phyloP scores from a whole-genome alignment of 1,140 invertebrate species.

The Caenorhabditis briggsae region DNA sequence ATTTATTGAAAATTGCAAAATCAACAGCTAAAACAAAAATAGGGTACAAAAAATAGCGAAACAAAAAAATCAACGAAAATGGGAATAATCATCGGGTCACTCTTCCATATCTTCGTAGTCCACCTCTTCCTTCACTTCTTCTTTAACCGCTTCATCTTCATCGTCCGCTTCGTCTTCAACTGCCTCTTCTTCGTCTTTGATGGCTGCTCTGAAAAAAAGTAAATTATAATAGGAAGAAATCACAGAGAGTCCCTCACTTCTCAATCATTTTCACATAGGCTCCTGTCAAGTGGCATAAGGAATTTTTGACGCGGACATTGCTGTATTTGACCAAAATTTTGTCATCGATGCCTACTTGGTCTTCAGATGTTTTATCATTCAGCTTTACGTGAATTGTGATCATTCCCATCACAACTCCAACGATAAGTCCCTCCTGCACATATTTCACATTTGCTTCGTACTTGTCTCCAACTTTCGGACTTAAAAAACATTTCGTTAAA shows the following conservation, averaged over 20 bases:
- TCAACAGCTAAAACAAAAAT: neutral
- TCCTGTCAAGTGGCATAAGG: constrained; percentile 40
- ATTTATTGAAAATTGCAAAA: neutral
- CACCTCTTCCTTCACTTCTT: neutral
- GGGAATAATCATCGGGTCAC: neutral
- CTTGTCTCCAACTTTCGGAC: constrained; percentile 28
- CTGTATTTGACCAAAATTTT: constrained; percentile 40
- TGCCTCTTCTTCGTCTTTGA: constrained; percentile 1
- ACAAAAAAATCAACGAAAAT: constrained; percentile 27
- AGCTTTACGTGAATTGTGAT: constrained; percentile 40
- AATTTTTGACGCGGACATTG: constrained; percentile 13
- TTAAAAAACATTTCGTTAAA: neutral
- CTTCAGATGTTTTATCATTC: constrained; percentile 15
- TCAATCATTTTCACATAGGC: constrained; percentile 31
- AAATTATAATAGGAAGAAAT: neutral
- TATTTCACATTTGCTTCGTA: constrained; percentile 44
- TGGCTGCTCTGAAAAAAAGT: neutral
- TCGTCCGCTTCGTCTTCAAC: neutral
- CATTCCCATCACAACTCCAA: constrained; percentile 36
- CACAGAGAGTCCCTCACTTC: neutral
- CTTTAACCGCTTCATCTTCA: neutral
- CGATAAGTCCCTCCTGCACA: constrained; percentile 25
- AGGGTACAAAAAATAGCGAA: neutral
- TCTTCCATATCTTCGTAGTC: constrained; percentile 42
- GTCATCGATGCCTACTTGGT: constrained; percentile 8